Conservation (phyloP, 2,797 vertebrate genomes). For the Aplochiton taeniatus region DNA sequence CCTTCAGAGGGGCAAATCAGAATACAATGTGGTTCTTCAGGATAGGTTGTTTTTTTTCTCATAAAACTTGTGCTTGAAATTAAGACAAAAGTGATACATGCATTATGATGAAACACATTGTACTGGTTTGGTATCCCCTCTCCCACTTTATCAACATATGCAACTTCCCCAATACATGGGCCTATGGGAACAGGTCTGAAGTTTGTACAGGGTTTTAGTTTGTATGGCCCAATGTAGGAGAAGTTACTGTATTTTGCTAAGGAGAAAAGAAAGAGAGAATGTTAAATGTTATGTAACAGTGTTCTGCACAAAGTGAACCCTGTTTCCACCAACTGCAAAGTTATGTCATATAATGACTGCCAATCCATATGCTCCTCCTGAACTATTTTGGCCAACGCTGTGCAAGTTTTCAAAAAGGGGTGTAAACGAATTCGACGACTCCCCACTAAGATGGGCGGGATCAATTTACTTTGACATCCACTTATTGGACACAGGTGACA, state of each 20-base stretch:
- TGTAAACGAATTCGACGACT: conserved; percentile 8
- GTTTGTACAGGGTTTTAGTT: too few relatives aligned
- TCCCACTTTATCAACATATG: too few relatives aligned
- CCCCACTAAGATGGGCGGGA: conserved; percentile 32
- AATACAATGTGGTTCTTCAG: too few relatives aligned
- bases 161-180: too few relatives aligned
- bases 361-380: conserved; percentile 28
- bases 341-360: conserved; percentile 18
- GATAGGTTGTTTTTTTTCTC: too few relatives aligned
- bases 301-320: conserved; percentile 5
- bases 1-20: too few relatives aligned
- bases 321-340: conserved; percentile 18
- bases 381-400: conserved; percentile 5
- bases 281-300: conserved; percentile 38
- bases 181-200: too few relatives aligned
- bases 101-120: too few relatives aligned
- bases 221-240: too few relatives aligned
- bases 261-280: neutral
- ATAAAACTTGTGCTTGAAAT: too few relatives aligned
- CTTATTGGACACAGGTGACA: conserved; percentile 50
- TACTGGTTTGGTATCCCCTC: too few relatives aligned
- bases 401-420: conserved; percentile 15
- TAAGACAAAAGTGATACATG: too few relatives aligned
- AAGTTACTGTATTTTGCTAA: neutral
- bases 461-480: neutral